A percentile compares a stretch with the other conserved stretches of the same genome.
Evolutionary conservation across 2,797 vertebrate genomes (phyloP).

Genomic region (Meriones psammophilus): DNA sequence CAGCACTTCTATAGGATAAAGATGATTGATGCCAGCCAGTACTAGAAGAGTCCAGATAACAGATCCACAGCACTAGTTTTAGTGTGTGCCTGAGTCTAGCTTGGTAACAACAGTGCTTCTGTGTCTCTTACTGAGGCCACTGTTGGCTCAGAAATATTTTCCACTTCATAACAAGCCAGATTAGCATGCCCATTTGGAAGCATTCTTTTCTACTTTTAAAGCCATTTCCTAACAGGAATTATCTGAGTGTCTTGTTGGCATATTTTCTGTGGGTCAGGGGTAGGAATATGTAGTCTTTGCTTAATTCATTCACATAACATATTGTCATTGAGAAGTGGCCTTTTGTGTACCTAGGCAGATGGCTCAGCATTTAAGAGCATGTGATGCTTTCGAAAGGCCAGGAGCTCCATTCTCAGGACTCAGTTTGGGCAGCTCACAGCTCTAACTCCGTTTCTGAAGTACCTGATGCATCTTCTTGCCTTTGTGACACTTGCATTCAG

Average conservation of each 20-base stretch:
- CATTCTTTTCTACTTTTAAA: neutral
- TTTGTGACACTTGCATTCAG: neutral
- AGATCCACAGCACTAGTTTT: neutral
- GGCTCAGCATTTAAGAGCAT: neutral
- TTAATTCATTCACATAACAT: neutral
- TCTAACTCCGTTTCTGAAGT: too few species aligned
- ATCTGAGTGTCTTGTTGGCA: neutral
- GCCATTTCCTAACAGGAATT: neutral
- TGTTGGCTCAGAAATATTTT: slow-evolving; percentile 1
- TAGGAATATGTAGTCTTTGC: neutral
- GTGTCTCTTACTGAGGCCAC: neutral
- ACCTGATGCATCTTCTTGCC: neutral
- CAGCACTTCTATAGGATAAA: neutral
- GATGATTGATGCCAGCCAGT: neutral
- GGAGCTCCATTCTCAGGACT: neutral
- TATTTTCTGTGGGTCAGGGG: neutral
- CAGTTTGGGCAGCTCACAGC: neutral
- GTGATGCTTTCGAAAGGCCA: neutral
- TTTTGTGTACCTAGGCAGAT: neutral
- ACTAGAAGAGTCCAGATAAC: neutral
- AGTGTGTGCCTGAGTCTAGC: neutral
- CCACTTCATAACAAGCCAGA: neutral
- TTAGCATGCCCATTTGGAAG: neutral
- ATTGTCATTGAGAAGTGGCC: neutral
- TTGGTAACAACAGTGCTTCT: neutral